phyloP scores from a whole-genome alignment of 23 tunicate species.

The Diplosoma virens region DNA sequence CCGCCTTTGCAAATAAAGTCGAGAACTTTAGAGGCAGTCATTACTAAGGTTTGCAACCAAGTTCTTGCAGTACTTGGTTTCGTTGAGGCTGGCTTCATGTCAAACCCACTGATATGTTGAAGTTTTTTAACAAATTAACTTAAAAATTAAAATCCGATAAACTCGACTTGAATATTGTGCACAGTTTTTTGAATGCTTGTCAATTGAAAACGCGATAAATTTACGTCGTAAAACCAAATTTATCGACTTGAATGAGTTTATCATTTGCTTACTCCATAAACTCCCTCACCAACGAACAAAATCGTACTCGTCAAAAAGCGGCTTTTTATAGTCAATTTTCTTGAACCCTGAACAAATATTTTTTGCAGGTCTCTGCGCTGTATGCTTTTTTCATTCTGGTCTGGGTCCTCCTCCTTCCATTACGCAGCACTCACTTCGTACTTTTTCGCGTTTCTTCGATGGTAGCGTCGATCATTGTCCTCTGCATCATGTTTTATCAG shows the following conservation, averaged over 20 bases:
- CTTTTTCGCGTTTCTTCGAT: slow-evolving; percentile 23
- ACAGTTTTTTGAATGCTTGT: background rate
- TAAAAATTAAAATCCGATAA: no score
- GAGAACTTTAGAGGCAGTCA: no score
- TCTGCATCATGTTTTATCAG: slow-evolving; percentile 71
- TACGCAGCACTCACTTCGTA: slow-evolving; percentile 18
- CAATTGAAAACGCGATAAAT: background rate
- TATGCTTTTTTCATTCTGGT: slow-evolving; percentile 36
- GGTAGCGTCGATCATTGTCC: slow-evolving; percentile 29
- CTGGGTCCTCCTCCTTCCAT: slow-evolving; percentile 65
- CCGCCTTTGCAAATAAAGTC: no score
- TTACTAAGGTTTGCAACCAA: no score
- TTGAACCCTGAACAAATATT: no score
- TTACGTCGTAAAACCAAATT: background rate
- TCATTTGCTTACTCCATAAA: background rate
- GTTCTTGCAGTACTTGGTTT: no score
- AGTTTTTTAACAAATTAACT: no score
- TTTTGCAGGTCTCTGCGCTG: slow-evolving; percentile 58
- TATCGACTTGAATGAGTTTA: no score
- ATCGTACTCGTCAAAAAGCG: background rate
- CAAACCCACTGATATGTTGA: no score
- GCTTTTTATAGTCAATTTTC: background rate
- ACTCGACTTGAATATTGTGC: no score
- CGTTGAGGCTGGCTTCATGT: no score
- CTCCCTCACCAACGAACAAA: background rate